Percentiles rank a stretch among this genome's conserved stretches.
These are phyloP conservation scores for Monochamus saltuarius DNA, from an alignment of 1,140 invertebrate species.

Conservation along the genomic window DNA sequence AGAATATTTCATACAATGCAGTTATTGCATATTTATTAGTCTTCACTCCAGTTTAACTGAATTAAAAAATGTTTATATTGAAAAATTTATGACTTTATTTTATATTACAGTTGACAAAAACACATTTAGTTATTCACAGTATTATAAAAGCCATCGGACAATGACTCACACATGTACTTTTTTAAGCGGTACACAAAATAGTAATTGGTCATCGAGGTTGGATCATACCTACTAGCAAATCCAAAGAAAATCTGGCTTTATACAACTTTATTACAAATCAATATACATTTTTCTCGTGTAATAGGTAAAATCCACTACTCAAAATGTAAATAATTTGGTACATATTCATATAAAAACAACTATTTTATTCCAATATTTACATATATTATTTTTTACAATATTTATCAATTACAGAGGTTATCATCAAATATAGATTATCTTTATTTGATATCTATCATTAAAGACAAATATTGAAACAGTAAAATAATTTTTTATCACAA, in stretches of 20 bases:
- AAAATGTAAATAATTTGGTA: conserved; percentile 22
- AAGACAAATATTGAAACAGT: conserved; percentile 30
- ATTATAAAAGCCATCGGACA: conserved; percentile 21
- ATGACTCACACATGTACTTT: conserved; percentile 29
- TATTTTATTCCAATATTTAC: conserved; percentile 41
- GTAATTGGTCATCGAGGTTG: conserved; percentile 36
- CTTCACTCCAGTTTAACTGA: background rate
- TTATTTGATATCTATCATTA: conserved; percentile 13
- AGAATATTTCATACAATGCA: background rate
- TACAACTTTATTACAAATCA: conserved; percentile 2
- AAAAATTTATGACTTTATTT: conserved; percentile 34
- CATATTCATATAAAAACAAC: conserved; percentile 45
- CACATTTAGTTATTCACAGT: conserved; percentile 34
- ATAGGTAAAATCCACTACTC: conserved; percentile 32
- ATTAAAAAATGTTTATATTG: conserved; percentile 14
- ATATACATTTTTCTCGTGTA: background rate
- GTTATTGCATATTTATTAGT: too few relatives aligned
- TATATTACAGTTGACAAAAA: conserved; percentile 35
- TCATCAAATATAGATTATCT: conserved; percentile 44
- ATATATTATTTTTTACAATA: conserved; percentile 45
- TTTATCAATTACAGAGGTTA: conserved; percentile 42
- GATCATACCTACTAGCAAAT: conserved; percentile 24
- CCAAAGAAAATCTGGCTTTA: conserved; percentile 11
- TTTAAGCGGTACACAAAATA: conserved; percentile 35
- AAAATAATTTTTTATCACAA: conserved; percentile 43